A percentile compares a stretch with the other conserved stretches of the same genome.
phyloP scores from a whole-genome alignment of 2,797 vertebrate species.

The Xenops minutus region DNA sequence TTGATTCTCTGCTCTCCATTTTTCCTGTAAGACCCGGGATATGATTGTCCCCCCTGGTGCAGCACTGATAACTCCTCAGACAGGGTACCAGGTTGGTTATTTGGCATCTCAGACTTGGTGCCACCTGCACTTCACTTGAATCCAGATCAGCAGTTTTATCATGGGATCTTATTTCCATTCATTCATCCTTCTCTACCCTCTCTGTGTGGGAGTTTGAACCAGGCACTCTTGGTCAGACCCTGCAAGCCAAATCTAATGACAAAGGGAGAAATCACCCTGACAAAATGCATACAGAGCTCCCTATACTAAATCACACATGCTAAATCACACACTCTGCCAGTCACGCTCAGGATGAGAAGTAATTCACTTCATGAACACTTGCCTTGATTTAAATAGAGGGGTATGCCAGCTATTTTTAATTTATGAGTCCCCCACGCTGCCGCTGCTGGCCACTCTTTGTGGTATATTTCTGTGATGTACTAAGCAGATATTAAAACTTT shows the following conservation, averaged over 20 bases:
- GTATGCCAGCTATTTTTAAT: neutral
- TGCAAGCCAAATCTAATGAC: neutral
- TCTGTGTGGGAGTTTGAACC: neutral
- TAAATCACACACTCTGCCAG: neutral
- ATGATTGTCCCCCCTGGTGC: neutral
- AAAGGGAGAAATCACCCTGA: neutral
- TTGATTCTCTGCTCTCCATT: neutral
- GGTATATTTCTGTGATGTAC: neutral
- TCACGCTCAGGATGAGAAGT: neutral
- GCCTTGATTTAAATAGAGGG: constrained; percentile 19
- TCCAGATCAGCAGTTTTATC: neutral
- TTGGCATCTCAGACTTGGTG: neutral
- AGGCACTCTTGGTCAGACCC: neutral
- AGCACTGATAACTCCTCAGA: neutral
- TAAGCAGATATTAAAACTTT: neutral
- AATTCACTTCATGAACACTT: neutral
- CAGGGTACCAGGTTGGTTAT: fast-evolving
- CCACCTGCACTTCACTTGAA: neutral
- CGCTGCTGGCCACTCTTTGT: neutral
- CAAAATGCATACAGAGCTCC: neutral
- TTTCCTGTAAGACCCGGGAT: neutral
- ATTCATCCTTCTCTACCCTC: neutral
- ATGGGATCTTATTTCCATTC: neutral
- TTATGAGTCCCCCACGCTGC: neutral
- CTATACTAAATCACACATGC: neutral